Percentiles rank a stretch among this genome's conserved stretches.
Evolutionary conservation across 2,888 invertebrate species (phyloP).

Genomic region (Boloria euphrosyne): DNA sequence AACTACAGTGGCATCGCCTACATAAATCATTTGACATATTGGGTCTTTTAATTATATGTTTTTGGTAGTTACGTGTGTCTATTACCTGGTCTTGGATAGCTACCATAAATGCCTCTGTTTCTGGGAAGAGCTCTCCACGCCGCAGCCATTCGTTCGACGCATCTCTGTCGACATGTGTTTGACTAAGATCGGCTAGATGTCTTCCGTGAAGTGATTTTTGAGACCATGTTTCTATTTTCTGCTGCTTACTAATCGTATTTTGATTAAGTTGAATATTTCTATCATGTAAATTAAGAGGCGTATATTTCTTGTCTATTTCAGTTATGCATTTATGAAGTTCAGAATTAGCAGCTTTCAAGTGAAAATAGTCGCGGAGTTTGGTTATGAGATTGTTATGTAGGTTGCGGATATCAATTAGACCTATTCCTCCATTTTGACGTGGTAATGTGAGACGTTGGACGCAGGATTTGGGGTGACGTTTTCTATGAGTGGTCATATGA

Average conservation of each 20-base stretch:
- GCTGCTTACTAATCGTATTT: neutral
- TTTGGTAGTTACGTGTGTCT: neutral
- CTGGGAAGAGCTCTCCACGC: no score
- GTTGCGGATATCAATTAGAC: constrained; percentile 23
- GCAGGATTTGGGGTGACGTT: no score
- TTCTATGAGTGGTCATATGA: no score
- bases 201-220: constrained; percentile 19
- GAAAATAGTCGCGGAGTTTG: constrained; percentile 19
- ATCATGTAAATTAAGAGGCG: constrained; percentile 3
- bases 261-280: neutral
- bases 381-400: constrained; percentile 22
- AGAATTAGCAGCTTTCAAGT: constrained; percentile 7
- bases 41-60: neutral
- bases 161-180: constrained; percentile 3
- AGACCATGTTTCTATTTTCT: neutral
- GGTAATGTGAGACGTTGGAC: no score
- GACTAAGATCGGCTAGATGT: constrained; percentile 3
- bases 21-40: neutral
- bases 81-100: neutral
- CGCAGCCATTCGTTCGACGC: constrained; percentile 18
- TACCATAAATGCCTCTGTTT: no score
- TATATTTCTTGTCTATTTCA: neutral
- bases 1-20: neutral
- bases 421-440: no score
- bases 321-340: constrained; percentile 4